These are phyloP conservation scores for Pangasius larnaudii DNA, from an alignment of 2,797 vertebrate species.

Conservation along the genomic window DNA sequence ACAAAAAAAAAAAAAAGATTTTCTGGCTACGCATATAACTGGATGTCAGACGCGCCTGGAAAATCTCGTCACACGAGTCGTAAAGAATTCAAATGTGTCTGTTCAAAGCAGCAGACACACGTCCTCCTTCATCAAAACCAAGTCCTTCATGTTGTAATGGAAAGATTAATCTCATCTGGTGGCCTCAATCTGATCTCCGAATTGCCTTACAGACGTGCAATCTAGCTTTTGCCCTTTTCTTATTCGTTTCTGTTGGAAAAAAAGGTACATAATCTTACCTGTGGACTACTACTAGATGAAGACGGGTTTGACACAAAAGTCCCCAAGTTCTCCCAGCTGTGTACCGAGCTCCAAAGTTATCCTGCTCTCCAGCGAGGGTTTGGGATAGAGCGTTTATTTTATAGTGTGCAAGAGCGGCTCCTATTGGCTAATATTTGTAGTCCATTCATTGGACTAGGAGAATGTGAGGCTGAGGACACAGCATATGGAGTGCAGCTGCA, in stretches of 20 bases:
- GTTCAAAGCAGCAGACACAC: background rate
- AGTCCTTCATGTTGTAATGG: background rate
- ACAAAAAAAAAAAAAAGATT: too few species aligned
- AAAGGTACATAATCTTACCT: conserved; percentile 53
- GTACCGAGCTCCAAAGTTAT: conserved; percentile 34
- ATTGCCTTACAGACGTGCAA: background rate
- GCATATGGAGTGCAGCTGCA: background rate
- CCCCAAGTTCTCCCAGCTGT: conserved; percentile 65
- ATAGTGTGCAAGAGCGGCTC: conserved; percentile 60
- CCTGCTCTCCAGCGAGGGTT: conserved; percentile 49
- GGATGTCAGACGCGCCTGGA: background rate
- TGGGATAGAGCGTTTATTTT: conserved; percentile 66
- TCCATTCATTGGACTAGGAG: conserved; percentile 89
- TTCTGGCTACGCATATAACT: background rate
- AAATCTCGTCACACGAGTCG: background rate
- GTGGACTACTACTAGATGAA: conserved; percentile 63
- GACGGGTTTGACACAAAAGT: conserved; percentile 74
- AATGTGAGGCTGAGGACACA: background rate
- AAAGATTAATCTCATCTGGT: background rate
- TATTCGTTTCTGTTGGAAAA: background rate
- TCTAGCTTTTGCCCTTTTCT: background rate
- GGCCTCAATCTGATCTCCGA: background rate
- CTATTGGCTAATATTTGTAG: conserved; percentile 86
- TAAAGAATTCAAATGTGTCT: background rate
- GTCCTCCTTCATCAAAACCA: conserved; percentile 9